Evolutionary conservation across 2,113 vertebrate genomes (phyloP).

Genomic region (Odobenus rosmarus): DNA sequence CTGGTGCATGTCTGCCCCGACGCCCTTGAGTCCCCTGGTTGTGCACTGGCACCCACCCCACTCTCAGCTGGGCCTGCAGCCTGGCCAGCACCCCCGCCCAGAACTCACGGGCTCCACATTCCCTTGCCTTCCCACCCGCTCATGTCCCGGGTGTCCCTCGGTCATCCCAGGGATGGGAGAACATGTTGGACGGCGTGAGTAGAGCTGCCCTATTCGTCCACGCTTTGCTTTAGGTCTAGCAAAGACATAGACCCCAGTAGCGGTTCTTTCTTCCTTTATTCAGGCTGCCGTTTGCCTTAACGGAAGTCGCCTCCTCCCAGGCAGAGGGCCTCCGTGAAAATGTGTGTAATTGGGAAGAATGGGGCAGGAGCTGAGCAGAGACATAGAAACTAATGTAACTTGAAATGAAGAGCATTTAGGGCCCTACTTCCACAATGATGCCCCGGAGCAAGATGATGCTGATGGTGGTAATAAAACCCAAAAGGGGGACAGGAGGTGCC

Average conservation of each 20-base stretch:
- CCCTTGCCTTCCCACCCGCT: no score
- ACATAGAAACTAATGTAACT: not conserved
- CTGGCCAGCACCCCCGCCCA: fast-evolving
- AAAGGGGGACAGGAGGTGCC: not conserved
- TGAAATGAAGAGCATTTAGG: constrained; percentile 55
- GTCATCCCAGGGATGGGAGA: no score
- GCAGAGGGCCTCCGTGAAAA: not conserved
- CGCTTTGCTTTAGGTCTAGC: fast-evolving
- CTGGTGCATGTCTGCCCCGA: fast-evolving
- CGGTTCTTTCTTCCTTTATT: fast-evolving
- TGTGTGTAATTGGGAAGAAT: not conserved
- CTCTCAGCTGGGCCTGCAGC: fast-evolving
- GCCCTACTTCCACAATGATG: not conserved
- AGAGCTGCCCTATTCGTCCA: fast-evolving
- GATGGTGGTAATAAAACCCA: not conserved
- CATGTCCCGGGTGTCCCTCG: fast-evolving
- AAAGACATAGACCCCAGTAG: fast-evolving
- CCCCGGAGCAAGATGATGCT: not conserved
- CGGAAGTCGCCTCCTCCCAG: fast-evolving
- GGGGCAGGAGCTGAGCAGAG: not conserved
- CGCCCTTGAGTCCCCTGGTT: fast-evolving
- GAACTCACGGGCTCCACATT: fast-evolving
- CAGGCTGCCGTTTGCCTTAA: fast-evolving
- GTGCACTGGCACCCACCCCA: fast-evolving
- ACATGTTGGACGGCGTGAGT: fast-evolving